These are phyloP conservation scores for Diadophis punctatus DNA, from an alignment of 2,113 vertebrate genomes.

Conservation along the genomic window DNA sequence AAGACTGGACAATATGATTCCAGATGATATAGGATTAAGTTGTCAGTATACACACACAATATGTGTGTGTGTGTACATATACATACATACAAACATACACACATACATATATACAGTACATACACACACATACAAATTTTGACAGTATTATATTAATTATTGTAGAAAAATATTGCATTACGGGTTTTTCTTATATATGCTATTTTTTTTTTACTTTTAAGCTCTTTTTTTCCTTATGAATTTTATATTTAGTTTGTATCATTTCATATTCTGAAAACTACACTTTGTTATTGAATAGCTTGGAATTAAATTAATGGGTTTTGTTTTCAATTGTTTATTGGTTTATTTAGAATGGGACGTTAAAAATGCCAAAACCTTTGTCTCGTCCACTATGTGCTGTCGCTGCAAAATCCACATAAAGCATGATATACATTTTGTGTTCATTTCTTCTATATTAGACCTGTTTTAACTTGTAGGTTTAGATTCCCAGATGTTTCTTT, in stretches of 20 bases:
- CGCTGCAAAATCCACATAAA: background rate
- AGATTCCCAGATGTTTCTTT: background rate
- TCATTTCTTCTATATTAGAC: background rate
- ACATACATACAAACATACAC: background rate
- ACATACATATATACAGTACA: background rate
- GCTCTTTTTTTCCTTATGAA: background rate
- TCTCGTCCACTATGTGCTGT: background rate
- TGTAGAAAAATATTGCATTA: background rate
- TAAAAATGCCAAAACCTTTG: background rate
- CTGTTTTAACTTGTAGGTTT: background rate
- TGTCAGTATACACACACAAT: background rate
- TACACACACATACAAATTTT: background rate
- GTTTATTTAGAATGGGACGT: background rate
- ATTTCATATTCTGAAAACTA: background rate
- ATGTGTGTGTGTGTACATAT: too few species aligned
- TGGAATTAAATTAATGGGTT: background rate
- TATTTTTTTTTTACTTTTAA: background rate
- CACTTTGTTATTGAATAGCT: background rate
- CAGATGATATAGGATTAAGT: background rate
- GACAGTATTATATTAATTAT: background rate
- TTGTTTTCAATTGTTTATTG: background rate
- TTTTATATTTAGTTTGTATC: background rate
- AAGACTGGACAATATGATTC: background rate
- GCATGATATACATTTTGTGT: background rate
- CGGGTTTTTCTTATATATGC: background rate